phyloP scores from a whole-genome alignment of 2,888 invertebrate species.

The Thecocarcelia acutangulata region DNA sequence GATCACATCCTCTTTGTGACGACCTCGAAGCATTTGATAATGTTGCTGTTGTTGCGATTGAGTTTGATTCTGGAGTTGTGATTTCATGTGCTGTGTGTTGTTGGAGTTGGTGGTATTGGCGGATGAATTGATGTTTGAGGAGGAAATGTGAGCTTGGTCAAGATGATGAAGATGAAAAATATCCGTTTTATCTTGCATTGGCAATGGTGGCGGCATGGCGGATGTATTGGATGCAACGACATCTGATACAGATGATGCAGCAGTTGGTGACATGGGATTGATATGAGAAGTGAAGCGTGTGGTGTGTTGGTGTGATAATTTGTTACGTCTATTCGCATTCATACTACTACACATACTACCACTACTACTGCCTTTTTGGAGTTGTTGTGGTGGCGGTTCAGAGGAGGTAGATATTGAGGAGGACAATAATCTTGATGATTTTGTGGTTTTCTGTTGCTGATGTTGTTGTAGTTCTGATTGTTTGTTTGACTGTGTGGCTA shows the following conservation, averaged over 20 bases:
- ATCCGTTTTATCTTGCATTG: constrained; percentile 67
- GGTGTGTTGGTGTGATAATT: constrained; percentile 60
- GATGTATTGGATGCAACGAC: constrained; percentile 57
- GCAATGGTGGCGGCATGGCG: constrained; percentile 56
- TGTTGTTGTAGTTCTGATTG: constrained; percentile 67
- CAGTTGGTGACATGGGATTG: constrained; percentile 60
- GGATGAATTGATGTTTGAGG: constrained; percentile 36
- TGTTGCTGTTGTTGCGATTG: constrained; percentile 59
- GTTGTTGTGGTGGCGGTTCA: constrained; percentile 45
- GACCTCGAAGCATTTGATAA: constrained; percentile 62
- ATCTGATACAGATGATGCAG: constrained; percentile 68
- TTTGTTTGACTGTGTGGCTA: constrained; percentile 61
- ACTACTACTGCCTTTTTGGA: constrained; percentile 54
- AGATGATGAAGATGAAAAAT: constrained; percentile 67
- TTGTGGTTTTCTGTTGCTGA: constrained; percentile 33
- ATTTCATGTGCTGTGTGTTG: constrained; percentile 62
- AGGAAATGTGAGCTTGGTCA: constrained; percentile 59
- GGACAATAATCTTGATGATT: constrained; percentile 69
- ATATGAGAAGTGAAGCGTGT: constrained; percentile 65
- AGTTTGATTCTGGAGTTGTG: constrained; percentile 51
- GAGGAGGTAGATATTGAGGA: constrained; percentile 68
- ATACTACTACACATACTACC: constrained; percentile 60
- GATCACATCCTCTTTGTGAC: constrained; percentile 64
- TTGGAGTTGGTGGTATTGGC: constrained; percentile 39
- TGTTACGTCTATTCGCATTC: constrained; percentile 61